Evolutionary conservation across 2,888 invertebrate genomes (phyloP), one percentile per base, ranked within the genome.

Genomic region (Archaeoteleia sp.): DNA sequence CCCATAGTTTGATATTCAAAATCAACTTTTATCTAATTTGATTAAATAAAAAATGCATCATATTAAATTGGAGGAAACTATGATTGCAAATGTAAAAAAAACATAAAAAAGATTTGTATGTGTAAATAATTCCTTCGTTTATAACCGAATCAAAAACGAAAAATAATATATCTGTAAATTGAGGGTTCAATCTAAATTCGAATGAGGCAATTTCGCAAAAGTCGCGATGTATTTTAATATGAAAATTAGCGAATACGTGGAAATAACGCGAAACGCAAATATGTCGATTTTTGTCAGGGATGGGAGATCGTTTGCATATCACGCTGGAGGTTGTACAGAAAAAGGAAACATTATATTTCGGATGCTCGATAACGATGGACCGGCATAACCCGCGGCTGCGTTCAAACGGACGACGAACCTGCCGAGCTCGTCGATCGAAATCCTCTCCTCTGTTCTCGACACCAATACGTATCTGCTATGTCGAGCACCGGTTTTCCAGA

Each of bases 271-370:
- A 74, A 74, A 75, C 77, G 74, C 77, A 82, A 83, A 83, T 83
- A 83, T 83, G 80, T 81, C 79, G 80, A 83, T 83, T 83, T 20
- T 20, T 5, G 20, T 20, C 3, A 20, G 5, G 20, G 5, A 20
- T 78, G 81, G 80, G 75, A 69, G 74, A 69, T 74, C 76, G 75
- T 80, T 81, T 78, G 79, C 78, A 77, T 81, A 78, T 68, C 68
- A 70, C 70, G 75, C 80, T 71, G 42, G 70, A 67, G 77, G 78
- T 77, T 69, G 70, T 55, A 15, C 37, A 67, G 60, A 70, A 62
- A 73, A 57, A 23, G 63, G 51, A 48, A 54, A n/a, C n/a, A 67
- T 65, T 71, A 54, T 68, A 67, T 76, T 78, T 78, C 51, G 78
- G 76, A 62, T 58, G 65, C 34, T 71, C 74, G 71, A 72, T 77